These are phyloP conservation scores for Suillia variegata DNA, from an alignment of 2,888 invertebrate genomes.

Conservation along the genomic window DNA sequence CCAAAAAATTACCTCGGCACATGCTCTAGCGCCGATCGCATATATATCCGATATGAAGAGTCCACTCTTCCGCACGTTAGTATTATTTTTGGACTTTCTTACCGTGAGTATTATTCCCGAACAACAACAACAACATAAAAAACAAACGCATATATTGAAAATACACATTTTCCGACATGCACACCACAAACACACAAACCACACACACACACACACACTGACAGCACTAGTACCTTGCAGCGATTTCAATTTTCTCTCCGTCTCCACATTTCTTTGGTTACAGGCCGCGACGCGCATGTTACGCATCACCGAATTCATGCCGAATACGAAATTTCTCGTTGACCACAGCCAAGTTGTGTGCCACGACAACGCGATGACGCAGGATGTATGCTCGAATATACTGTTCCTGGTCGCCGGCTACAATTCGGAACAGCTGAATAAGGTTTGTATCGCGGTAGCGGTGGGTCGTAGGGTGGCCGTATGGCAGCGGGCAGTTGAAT, in stretches of 20 bases:
- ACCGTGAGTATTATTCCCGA: constrained; percentile 42
- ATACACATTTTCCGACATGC: not conserved
- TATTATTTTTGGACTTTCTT: constrained; percentile 56
- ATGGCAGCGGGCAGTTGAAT: no score
- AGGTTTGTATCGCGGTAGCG: constrained; percentile 53
- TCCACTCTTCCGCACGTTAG: constrained; percentile 59
- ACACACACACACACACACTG: not conserved
- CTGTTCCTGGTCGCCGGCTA: constrained; percentile 69
- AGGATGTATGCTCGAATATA: constrained; percentile 66
- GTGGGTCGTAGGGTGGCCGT: no score
- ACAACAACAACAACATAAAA: not conserved
- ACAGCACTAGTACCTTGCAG: not conserved
- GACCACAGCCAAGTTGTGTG: constrained; percentile 62
- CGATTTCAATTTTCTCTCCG: constrained; percentile 3
- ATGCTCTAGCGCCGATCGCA: constrained; percentile 67
- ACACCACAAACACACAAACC: not conserved
- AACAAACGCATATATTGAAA: not conserved
- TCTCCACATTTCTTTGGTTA: constrained; percentile 5
- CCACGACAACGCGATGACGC: constrained; percentile 62
- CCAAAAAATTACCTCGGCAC: constrained; percentile 64
- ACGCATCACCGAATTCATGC: constrained; percentile 60
- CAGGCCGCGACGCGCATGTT: constrained; percentile 58
- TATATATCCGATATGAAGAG: constrained; percentile 62
- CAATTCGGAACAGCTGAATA: constrained; percentile 66
- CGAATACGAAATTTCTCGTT: constrained; percentile 58